Conservation (phyloP, 1,140 invertebrate species). For the Uloborus diversus region DNA sequence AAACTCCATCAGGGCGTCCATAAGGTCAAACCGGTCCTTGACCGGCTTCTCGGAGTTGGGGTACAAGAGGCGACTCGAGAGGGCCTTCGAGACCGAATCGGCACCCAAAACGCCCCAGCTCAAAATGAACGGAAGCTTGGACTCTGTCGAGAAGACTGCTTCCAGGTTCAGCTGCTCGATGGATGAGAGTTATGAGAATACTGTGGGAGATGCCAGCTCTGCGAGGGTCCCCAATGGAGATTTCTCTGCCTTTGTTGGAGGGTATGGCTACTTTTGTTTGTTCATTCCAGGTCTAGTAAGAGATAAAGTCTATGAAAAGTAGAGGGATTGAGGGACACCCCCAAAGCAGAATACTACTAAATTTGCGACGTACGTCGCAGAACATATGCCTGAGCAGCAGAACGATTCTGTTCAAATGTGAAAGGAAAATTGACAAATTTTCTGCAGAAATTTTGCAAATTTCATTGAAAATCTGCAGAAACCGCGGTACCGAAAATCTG, state of each 20-base stretch:
- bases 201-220: constrained; percentile 29
- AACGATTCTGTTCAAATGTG: too few relatives aligned
- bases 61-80: constrained; percentile 52
- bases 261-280: too few relatives aligned
- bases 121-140: constrained; percentile 53
- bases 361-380: too few relatives aligned
- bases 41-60: constrained; percentile 50
- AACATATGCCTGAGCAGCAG: too few relatives aligned
- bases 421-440: too few relatives aligned
- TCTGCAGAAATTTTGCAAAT: too few relatives aligned
- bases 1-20: constrained; percentile 91
- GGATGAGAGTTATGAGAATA: constrained; percentile 56
- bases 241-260: constrained; percentile 41
- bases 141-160: constrained; percentile 54
- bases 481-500: too few relatives aligned
- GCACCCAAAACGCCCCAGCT: constrained; percentile 9
- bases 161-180: constrained; percentile 52
- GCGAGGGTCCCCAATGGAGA: constrained; percentile 31
- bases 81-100: constrained; percentile 21
- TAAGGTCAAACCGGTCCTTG: constrained; percentile 72
- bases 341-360: too few relatives aligned
- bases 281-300: too few relatives aligned
- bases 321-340: too few relatives aligned
- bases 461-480: too few relatives aligned
- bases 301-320: too few relatives aligned